A percentile compares a stretch with the other conserved stretches of the same genome.
Evolutionary conservation across 2,888 invertebrate genomes (phyloP).

Genomic region (Ditula angustiorana): DNA sequence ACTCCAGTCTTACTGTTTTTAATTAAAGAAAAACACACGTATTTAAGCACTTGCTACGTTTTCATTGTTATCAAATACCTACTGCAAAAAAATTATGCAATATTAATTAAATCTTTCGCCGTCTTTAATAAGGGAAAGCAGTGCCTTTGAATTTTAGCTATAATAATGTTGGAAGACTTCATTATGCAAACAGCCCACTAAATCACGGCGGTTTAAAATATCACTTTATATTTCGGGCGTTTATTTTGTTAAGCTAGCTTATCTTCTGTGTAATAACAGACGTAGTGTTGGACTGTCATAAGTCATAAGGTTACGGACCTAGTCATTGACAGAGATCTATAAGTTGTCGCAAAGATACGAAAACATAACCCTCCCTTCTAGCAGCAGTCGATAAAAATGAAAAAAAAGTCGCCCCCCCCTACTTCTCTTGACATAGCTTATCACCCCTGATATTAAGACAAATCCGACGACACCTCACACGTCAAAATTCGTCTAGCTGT

Average conservation of each 20-base stretch:
- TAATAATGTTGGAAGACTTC: constrained; percentile 26
- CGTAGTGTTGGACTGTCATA: neutral
- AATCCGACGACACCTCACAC: too few relatives aligned
- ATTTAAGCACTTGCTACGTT: too few relatives aligned
- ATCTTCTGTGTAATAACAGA: constrained; percentile 20
- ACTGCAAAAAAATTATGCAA: neutral
- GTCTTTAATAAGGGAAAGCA: constrained; percentile 13
- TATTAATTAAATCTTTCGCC: constrained; percentile 31
- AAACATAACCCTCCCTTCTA: too few relatives aligned
- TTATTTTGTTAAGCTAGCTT: constrained; percentile 18
- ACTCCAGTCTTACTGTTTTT: too few relatives aligned
- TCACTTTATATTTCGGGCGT: constrained; percentile 35
- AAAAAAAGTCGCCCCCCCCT: too few relatives aligned
- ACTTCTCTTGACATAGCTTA: too few relatives aligned
- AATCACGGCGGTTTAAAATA: constrained; percentile 34
- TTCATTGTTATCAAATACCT: neutral
- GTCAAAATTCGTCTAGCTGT: too few relatives aligned
- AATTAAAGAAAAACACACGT: too few relatives aligned
- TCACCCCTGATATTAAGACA: too few relatives aligned
- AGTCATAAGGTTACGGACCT: neutral
- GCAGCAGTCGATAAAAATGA: too few relatives aligned
- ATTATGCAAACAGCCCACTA: constrained; percentile 30
- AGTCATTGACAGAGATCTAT: too few relatives aligned
- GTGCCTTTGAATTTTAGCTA: constrained; percentile 23
- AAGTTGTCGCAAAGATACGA: too few relatives aligned